Base-by-base conservation (phyloP, 2,888 invertebrate genomes). In the Pterobdella sp. region DNA sequence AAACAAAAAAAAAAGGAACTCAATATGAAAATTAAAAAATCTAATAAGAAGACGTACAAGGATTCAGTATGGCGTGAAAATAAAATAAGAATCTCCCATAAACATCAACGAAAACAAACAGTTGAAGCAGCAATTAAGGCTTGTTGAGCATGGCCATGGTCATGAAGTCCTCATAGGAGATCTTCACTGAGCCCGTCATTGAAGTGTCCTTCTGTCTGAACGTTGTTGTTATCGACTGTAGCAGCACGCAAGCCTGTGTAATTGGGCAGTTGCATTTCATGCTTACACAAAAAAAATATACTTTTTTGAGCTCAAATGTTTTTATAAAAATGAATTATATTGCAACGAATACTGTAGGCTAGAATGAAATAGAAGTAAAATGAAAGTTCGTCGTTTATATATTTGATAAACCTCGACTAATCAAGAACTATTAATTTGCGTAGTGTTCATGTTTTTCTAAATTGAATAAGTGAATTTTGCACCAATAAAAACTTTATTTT, bases 91-190 rank as follows among this genome's bases (percentile, higher is more conserved):
- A n/a, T n/a, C n/a, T n/a, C n/a, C n/a, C n/a, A n/a, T n/a, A n/a
- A n/a, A n/a, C n/a, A n/a, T n/a, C n/a, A n/a, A n/a, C n/a, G n/a
- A n/a, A n/a, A n/a, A n/a, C n/a, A n/a, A n/a, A n/a, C n/a, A n/a
- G n/a, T n/a, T n/a, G n/a, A n/a, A n/a, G n/a, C n/a, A 22, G 10
- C 18, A 7, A 22, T 68, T 49, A 73, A 0, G 73, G 74, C 73
- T 78, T 79, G 76, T 94, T 87, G 37, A 92, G 91, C 78, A 94
- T 87, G 76, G 87, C 88, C 79, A 94, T 87, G 75, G 87, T 88
- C 68, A 96, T 86, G 80, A 94, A 95, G 81, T 95, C 94, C 86
- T 95, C 95, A 81, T 94, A 95, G 35, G 86, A 89, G 80, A 94
- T 89, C 1, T 89, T 89, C 72, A 95, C 92, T 4, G 88, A 86